phyloP scores from a whole-genome alignment of 2,113 vertebrate genomes.

The Emydocephalus ijimae region DNA sequence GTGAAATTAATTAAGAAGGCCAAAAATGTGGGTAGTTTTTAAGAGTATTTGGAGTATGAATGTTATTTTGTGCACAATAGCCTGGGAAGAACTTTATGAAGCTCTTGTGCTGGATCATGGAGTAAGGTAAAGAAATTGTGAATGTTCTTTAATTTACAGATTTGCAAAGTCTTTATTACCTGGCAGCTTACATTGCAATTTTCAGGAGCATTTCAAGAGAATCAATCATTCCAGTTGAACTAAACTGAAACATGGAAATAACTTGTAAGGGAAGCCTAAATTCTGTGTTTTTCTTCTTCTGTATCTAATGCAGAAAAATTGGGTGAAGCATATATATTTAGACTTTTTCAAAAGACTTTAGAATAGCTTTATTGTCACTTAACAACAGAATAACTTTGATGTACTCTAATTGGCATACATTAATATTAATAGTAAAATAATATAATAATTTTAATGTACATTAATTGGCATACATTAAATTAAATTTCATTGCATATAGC shows the following conservation, averaged over 20 bases:
- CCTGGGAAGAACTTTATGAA: neutral
- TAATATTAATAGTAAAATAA: too few species aligned
- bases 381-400: too few species aligned
- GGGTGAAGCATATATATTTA: neutral
- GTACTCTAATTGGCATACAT: too few species aligned
- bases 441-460: too few species aligned
- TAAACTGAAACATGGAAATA: neutral
- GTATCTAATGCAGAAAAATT: neutral
- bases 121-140: neutral
- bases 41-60: neutral
- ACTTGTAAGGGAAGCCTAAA: neutral
- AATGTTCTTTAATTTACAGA: neutral
- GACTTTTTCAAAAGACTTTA: too few species aligned
- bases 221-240: neutral
- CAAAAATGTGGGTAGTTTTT: neutral
- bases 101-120: neutral
- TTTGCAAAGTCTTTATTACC: neutral
- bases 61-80: neutral
- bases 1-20: neutral
- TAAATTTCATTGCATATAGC: too few species aligned
- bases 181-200: neutral
- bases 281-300: neutral
- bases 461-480: too few species aligned
- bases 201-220: neutral
- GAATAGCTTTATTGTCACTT: too few species aligned